Percentiles rank a stretch among this genome's conserved stretches.
Conservation (phyloP, 2,113 vertebrate genomes). For the Seriola dumerili region DNA sequence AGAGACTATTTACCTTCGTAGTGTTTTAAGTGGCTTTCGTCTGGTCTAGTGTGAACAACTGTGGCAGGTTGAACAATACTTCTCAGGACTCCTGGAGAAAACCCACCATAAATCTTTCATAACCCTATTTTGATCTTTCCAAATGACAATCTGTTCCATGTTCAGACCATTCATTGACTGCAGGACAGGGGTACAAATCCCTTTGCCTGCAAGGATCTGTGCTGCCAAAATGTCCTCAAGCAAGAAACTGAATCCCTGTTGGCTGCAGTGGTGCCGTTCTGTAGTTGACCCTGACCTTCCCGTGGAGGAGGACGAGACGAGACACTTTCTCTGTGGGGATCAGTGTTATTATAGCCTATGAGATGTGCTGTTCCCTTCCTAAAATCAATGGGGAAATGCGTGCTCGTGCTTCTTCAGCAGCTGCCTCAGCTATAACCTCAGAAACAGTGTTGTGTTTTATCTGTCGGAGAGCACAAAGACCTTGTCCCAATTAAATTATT, state of each 20-base stretch:
- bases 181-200: conserved; percentile 1
- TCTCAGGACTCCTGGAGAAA: not conserved
- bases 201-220: conserved; percentile 17
- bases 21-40: not conserved
- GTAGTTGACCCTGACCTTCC: conserved; percentile 53
- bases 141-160: not conserved
- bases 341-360: conserved; percentile 29
- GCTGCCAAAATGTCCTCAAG: conserved; percentile 26
- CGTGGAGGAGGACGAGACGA: conserved; percentile 26
- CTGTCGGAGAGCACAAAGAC: not conserved
- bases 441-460: not conserved
- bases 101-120: conserved; percentile 37
- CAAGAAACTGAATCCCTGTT: conserved; percentile 30
- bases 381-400: conserved; percentile 42
- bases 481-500: not conserved
- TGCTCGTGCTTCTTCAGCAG: conserved; percentile 18
- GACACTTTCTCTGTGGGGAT: conserved; percentile 40
- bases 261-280: conserved; percentile 36
- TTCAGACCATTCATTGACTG: not conserved
- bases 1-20: not conserved
- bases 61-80: not conserved
- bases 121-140: conserved; percentile 16
- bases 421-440: conserved; percentile 13
- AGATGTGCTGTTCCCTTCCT: conserved; percentile 38
- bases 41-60: not conserved